These are phyloP conservation scores for Chelonoidis abingdonii DNA, from an alignment of 2,113 vertebrate genomes.

Conservation along the genomic window DNA sequence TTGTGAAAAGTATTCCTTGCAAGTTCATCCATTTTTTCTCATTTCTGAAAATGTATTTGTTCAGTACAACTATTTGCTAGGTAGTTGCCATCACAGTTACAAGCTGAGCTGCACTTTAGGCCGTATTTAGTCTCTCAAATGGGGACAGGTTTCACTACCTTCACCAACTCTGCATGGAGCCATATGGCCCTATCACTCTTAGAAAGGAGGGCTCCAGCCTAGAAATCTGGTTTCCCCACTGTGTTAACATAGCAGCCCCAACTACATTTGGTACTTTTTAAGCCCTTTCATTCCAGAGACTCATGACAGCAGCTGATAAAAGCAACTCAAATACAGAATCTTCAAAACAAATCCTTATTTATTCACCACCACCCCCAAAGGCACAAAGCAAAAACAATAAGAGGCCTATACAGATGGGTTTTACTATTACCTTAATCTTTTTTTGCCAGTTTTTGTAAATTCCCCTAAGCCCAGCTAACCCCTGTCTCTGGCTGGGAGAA, in stretches of 20 bases:
- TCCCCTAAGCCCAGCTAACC: not conserved
- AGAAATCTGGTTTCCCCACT: not conserved
- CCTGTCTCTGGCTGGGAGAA: not conserved
- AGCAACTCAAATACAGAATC: not conserved
- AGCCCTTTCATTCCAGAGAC: not conserved
- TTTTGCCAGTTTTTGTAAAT: not conserved
- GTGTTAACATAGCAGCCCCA: not conserved
- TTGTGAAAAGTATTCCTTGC: slow-evolving; percentile 15
- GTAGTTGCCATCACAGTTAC: not conserved
- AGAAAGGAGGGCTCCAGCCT: not conserved
- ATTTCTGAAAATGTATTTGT: not conserved
- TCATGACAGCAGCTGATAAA: not conserved
- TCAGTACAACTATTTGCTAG: not conserved
- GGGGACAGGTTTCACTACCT: not conserved
- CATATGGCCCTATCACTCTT: not conserved
- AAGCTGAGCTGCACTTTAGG: not conserved
- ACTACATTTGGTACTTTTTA: not conserved
- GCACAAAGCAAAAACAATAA: not conserved
- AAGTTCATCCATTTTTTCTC: not conserved
- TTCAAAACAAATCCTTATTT: not conserved
- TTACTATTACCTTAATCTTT: not conserved
- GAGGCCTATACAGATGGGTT: not conserved
- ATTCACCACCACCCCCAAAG: not conserved
- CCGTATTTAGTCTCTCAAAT: not conserved
- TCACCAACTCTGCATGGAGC: not conserved